Base-by-base conservation (phyloP, 53 echinoderm and acorn worm species). In the Luidia sarsii region DNA sequence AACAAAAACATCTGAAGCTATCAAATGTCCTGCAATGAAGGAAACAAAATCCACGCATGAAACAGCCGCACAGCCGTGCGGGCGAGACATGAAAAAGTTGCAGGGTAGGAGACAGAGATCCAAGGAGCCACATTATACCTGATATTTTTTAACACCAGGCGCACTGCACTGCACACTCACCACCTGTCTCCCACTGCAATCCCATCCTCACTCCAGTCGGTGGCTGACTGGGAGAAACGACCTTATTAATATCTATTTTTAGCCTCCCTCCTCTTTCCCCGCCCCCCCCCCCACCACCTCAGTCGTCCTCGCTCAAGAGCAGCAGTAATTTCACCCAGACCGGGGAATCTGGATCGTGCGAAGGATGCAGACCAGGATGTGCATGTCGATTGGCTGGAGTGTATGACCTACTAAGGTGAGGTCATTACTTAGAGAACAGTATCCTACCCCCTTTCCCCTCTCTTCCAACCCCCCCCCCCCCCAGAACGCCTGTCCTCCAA, bases 201-300 rank as follows among this genome's bases (percentile, higher is more conserved):
- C 45, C 48, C 77, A 77, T 61, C 33, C 77, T 55, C 61, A 59
- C 11, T 35, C 61, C 46, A 22, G 19, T 29, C 61, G n/a, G 39
- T 35, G 61, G 43, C 20, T 3, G 41, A 41, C 60, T 18, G 60
- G 41, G 31, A 61, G 20, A 43, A 43, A 11, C 31, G 30, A 36
- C 61, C 77, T 77, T 77, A 60, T 61, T 60, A 77, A 77, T 77
- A 77, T 77, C 59, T 77, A 77, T 77, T 61, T 77, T 60, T 77
- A 77, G 77, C 46, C n/a, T n/a, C n/a, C n/a, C n/a, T n/a, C n/a
- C n/a, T n/a, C n/a, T n/a, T n/a, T n/a, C n/a, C n/a, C n/a, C n/a
- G n/a, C n/a, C n/a, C n/a, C n/a, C n/a, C n/a, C n/a, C n/a, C n/a
- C n/a, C n/a, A n/a, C n/a, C n/a, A n/a, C n/a, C n/a, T n/a, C n/a